A percentile compares a stretch with the other conserved stretches of the same genome.
These are phyloP conservation scores for Grantiella picta DNA, from an alignment of 2,113 vertebrate species.

Conservation along the genomic window DNA sequence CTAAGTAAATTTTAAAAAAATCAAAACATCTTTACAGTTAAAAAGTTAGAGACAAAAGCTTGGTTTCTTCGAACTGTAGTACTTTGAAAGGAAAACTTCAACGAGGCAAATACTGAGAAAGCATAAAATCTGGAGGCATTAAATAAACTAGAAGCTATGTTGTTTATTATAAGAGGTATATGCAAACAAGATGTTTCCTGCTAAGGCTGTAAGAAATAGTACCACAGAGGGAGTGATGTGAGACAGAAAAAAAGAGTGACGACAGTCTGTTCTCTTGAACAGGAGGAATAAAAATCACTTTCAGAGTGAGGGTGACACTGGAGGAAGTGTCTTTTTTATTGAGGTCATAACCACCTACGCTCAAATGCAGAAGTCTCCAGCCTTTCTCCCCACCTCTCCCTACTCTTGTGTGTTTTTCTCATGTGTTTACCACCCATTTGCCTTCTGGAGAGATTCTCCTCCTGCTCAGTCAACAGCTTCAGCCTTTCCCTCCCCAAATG, in stretches of 20 bases:
- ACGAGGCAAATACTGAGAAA: neutral
- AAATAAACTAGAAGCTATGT: neutral
- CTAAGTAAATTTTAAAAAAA: neutral
- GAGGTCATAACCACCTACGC: conserved; percentile 3
- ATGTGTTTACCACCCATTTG: neutral
- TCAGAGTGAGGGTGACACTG: neutral
- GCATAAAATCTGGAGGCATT: neutral
- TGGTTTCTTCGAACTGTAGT: neutral
- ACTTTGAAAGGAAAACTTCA: neutral
- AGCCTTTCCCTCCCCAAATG: neutral
- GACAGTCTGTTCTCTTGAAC: conserved; percentile 10
- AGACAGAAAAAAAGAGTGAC: neutral
- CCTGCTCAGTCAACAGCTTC: neutral
- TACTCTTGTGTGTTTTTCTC: neutral
- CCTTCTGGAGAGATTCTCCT: neutral
- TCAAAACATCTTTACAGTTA: neutral
- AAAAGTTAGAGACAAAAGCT: neutral
- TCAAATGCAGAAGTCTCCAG: neutral
- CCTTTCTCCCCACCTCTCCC: neutral
- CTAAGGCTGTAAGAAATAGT: conserved; percentile 5
- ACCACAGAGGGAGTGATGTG: neutral
- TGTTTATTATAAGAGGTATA: neutral
- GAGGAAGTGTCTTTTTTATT: neutral
- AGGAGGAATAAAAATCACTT: neutral
- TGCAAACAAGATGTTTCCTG: conserved; percentile 17